These are phyloP conservation scores for Nothocercus julius DNA, from an alignment of 2,113 vertebrate species.

Conservation along the genomic window DNA sequence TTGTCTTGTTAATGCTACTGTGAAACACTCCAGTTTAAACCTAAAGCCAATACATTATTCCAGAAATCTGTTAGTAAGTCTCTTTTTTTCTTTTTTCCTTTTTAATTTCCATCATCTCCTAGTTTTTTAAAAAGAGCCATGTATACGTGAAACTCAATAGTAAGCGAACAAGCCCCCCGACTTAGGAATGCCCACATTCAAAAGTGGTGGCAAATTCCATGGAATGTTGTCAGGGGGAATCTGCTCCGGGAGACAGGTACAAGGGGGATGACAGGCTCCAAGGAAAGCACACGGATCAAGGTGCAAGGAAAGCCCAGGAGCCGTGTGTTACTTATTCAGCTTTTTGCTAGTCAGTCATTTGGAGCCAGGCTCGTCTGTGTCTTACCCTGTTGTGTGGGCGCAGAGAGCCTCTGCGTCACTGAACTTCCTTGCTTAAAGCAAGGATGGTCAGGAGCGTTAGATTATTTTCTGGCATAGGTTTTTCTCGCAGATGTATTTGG, in stretches of 20 bases:
- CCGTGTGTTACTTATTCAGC: background rate
- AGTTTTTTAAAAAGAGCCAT: background rate
- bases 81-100: background rate
- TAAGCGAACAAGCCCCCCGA: background rate
- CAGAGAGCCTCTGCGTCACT: background rate
- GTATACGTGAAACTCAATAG: background rate
- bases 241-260: background rate
- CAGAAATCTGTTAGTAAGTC: background rate
- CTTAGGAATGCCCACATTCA: background rate
- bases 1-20: background rate
- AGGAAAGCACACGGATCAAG: background rate
- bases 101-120: background rate
- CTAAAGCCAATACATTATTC: background rate
- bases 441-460: background rate
- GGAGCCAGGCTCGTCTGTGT: background rate
- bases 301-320: background rate
- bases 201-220: background rate
- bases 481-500: constrained; percentile 11
- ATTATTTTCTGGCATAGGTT: constrained; percentile 1
- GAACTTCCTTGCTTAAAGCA: constrained; percentile 12
- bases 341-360: background rate
- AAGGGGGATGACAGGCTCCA: background rate
- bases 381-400: background rate
- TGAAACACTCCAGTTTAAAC: constrained; percentile 6
- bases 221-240: background rate